Evolutionary conservation across 2,888 invertebrate genomes (phyloP).

Genomic region (Trachelus stipa): DNA sequence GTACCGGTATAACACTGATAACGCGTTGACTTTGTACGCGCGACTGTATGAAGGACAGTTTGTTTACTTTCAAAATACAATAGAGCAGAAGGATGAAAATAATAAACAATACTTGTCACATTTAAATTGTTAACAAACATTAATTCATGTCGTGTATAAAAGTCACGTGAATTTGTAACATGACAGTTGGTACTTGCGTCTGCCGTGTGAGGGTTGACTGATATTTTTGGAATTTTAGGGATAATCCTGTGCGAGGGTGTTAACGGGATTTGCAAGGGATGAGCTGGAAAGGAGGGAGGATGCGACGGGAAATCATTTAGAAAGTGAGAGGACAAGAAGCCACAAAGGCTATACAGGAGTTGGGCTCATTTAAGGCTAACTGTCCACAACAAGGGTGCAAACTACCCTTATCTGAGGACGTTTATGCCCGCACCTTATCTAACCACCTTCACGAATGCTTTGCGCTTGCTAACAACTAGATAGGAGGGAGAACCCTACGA

Average conservation of each 20-base stretch:
- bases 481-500: constrained; percentile 35
- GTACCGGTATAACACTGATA: too few relatives aligned
- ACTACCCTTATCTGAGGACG: constrained; percentile 64
- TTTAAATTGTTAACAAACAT: too few relatives aligned
- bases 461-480: constrained; percentile 51
- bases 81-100: too few relatives aligned
- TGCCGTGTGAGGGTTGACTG: too few relatives aligned
- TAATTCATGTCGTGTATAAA: too few relatives aligned
- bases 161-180: too few relatives aligned
- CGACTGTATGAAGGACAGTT: too few relatives aligned
- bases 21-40: too few relatives aligned
- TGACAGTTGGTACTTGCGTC: too few relatives aligned
- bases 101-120: too few relatives aligned
- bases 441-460: constrained; percentile 40
- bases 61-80: too few relatives aligned
- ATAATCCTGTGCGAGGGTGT: neutral
- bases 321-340: constrained; percentile 34
- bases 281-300: neutral
- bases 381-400: constrained; percentile 66
- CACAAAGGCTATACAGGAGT: constrained; percentile 29
- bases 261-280: neutral
- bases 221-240: too few relatives aligned
- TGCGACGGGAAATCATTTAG: constrained; percentile 38
- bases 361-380: constrained; percentile 62
- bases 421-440: constrained; percentile 66